These are phyloP conservation scores for Tenthredo livida DNA, from an alignment of 2,888 invertebrate species.

Conservation along the genomic window DNA sequence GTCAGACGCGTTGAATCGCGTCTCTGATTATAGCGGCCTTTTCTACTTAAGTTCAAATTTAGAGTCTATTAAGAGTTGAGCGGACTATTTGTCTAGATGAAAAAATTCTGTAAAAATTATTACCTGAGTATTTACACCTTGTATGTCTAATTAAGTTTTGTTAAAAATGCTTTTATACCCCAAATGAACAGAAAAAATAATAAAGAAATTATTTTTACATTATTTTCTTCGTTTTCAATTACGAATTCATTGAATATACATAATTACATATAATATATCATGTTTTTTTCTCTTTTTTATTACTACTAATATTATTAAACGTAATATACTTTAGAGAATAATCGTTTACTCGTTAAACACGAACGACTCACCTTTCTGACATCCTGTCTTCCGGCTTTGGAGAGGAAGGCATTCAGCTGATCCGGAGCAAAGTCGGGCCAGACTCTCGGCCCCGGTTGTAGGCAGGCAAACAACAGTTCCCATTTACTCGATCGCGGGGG, in stretches of 20 bases:
- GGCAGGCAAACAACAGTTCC: conserved; percentile 44
- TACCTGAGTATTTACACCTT: neutral
- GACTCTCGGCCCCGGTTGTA: conserved; percentile 25
- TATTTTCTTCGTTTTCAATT: neutral
- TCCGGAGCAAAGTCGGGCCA: conserved; percentile 34
- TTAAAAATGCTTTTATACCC: neutral
- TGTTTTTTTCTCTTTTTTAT: no score
- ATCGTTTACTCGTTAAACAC: neutral
- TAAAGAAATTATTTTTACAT: neutral
- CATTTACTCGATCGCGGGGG: conserved; percentile 12
- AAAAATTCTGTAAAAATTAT: neutral
- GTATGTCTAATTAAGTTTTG: neutral
- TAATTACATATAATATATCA: no score
- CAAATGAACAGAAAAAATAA: no score
- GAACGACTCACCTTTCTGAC: conserved; percentile 4
- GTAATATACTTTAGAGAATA: neutral
- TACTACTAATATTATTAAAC: no score
- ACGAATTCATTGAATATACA: no score
- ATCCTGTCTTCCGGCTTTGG: conserved; percentile 30
- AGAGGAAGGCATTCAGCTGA: conserved; percentile 43
- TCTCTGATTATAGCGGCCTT: neutral
- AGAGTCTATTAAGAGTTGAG: neutral
- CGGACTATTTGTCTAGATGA: neutral
- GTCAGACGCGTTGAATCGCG: neutral
- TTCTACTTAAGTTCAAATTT: neutral